Evolutionary conservation across 2,113 vertebrate species (phyloP).

Genomic region (Rhinolophus ferrumequinum): DNA sequence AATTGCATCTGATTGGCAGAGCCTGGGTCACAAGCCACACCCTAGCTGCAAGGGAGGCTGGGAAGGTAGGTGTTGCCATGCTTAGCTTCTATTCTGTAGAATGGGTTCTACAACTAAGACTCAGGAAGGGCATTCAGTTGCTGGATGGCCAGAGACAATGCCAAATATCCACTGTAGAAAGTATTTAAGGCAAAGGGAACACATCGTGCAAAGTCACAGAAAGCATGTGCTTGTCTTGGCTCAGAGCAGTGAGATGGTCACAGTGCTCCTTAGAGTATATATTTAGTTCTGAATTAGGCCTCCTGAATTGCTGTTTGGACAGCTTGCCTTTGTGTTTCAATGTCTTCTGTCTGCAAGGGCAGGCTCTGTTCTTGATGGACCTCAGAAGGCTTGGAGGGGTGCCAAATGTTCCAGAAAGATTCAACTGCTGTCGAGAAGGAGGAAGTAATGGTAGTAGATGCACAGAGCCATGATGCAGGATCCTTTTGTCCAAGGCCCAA

Average conservation of each 20-base stretch:
- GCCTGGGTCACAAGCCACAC: not conserved
- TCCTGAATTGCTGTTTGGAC: constrained; percentile 53
- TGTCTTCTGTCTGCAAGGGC: constrained; percentile 52
- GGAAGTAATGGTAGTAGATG: not conserved
- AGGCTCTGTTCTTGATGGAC: constrained; percentile 22
- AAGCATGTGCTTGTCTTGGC: not conserved
- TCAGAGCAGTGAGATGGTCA: not conserved
- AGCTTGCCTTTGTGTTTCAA: constrained; percentile 52
- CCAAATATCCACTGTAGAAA: not conserved
- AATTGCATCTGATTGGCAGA: not conserved
- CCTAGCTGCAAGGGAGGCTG: not conserved
- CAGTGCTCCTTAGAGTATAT: not conserved
- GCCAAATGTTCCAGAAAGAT: constrained; percentile 20
- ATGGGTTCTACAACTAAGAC: not conserved
- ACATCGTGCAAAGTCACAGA: not conserved
- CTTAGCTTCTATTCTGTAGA: not conserved
- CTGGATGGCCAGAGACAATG: not conserved
- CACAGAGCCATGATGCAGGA: not conserved
- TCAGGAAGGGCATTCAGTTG: not conserved
- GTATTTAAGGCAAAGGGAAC: not conserved
- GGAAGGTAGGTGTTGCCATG: not conserved
- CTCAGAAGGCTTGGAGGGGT: constrained; percentile 15
- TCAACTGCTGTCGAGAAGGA: not conserved
- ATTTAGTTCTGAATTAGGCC: constrained; percentile 44
- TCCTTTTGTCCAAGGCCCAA: not conserved